phyloP scores from a whole-genome alignment of 2,888 invertebrate species.

The Lysandra coridon region DNA sequence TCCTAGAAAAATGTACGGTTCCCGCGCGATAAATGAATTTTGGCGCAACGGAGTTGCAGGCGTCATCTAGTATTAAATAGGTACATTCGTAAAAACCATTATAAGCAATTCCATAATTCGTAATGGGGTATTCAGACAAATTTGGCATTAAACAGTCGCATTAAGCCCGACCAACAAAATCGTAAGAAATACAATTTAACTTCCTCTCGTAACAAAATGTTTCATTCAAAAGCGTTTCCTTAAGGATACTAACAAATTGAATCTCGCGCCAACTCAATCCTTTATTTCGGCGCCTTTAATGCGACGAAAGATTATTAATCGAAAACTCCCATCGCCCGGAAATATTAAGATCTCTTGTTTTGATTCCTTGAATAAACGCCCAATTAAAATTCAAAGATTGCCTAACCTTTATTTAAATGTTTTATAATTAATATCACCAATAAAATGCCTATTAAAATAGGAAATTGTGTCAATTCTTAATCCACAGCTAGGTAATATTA shows the following conservation, averaged over 20 bases:
- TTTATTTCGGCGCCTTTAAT: conserved; percentile 71
- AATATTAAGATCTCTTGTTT: conserved; percentile 44
- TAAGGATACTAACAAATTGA: conserved; percentile 73
- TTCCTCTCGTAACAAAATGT: conserved; percentile 66
- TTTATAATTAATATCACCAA: neutral
- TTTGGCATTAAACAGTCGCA: conserved; percentile 28
- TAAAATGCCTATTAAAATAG: neutral
- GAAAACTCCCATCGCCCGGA: conserved; percentile 61
- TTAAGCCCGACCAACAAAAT: conserved; percentile 51
- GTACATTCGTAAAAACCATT: neutral
- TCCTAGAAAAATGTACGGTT: no score
- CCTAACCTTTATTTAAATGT: neutral
- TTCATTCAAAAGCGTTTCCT: conserved; percentile 71
- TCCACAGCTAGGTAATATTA: neutral
- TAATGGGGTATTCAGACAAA: neutral
- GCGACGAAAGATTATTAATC: conserved; percentile 71
- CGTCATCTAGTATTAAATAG: neutral
- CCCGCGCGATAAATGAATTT: no score
- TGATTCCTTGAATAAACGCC: conserved; percentile 33
- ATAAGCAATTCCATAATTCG: neutral
- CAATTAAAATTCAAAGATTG: neutral
- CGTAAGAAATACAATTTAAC: conserved; percentile 74
- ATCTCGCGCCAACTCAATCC: conserved; percentile 72
- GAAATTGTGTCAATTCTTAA: neutral
- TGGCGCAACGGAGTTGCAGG: no score